A percentile compares a stretch with the other conserved stretches of the same genome.
Conservation (phyloP, 2,888 invertebrate genomes). For the Drosophila emarginata region DNA sequence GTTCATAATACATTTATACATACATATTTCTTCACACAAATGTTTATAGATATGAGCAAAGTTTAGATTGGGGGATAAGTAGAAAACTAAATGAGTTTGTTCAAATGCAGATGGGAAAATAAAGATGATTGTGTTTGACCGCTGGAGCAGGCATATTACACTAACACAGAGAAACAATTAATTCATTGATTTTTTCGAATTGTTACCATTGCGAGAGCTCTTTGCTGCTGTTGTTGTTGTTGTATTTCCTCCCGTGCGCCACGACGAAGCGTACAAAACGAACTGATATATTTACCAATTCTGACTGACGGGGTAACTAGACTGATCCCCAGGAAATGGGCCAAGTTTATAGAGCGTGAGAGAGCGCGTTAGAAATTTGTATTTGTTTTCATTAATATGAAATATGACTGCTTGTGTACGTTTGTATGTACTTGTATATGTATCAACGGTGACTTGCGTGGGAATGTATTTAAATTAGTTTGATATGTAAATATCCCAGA, state of each 20-base stretch:
- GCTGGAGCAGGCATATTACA: background rate
- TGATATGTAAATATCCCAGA: slow-evolving; percentile 40
- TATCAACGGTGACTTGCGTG: slow-evolving; percentile 38
- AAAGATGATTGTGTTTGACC: background rate
- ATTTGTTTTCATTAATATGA: slow-evolving; percentile 15
- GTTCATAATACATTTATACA: background rate
- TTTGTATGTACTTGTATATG: slow-evolving; percentile 49
- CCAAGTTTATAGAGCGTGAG: slow-evolving; percentile 50
- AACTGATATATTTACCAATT: slow-evolving; percentile 80
- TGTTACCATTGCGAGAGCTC: slow-evolving; percentile 80
- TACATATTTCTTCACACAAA: slow-evolving; percentile 18
- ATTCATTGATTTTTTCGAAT: slow-evolving; percentile 58
- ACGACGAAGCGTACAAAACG: slow-evolving; percentile 80
- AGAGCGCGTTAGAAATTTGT: slow-evolving; percentile 38
- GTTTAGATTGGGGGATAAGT: slow-evolving; percentile 18
- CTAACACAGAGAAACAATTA: slow-evolving; percentile 21
- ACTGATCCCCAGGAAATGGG: slow-evolving; percentile 50
- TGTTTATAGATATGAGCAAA: slow-evolving; percentile 9
- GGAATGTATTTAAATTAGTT: slow-evolving; percentile 9
- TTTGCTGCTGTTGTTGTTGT: slow-evolving; percentile 63
- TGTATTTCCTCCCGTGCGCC: slow-evolving; percentile 77
- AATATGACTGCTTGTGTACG: slow-evolving; percentile 6
- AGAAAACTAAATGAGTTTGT: slow-evolving; percentile 16
- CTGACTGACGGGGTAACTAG: slow-evolving; percentile 37
- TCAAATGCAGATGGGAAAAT: slow-evolving; percentile 15